Percentiles rank a stretch among this genome's conserved stretches.
These are phyloP conservation scores for Argynnis bischoffii DNA, from an alignment of 2,888 invertebrate species.

Conservation along the genomic window DNA sequence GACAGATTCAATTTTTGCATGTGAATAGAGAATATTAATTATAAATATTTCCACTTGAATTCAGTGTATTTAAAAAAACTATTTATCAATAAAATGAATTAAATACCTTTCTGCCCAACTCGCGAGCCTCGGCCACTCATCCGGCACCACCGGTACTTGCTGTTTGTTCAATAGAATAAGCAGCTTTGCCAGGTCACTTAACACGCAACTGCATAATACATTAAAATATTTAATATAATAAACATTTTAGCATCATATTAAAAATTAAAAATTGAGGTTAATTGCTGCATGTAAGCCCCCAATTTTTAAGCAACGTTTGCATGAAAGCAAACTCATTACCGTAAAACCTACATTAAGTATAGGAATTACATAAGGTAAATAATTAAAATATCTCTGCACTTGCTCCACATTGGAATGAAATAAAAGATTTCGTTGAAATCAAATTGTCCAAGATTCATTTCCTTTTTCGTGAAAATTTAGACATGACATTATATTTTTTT, in stretches of 20 bases:
- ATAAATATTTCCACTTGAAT: background rate
- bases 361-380: background rate
- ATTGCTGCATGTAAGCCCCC: slow-evolving; percentile 8
- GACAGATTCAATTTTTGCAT: background rate
- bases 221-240: slow-evolving; percentile 18
- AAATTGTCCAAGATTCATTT: no score
- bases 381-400: no score
- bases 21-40: background rate
- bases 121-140: slow-evolving; percentile 91
- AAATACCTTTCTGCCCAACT: slow-evolving; percentile 89
- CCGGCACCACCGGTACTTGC: slow-evolving; percentile 87
- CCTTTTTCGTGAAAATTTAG: no score
- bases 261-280: slow-evolving; percentile 20
- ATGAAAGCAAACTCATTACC: background rate
- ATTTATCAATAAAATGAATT: slow-evolving; percentile 37
- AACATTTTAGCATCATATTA: slow-evolving; percentile 6
- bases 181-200: slow-evolving; percentile 90
- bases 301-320: slow-evolving; percentile 5
- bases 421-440: background rate
- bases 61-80: background rate
- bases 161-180: slow-evolving; percentile 90
- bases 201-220: slow-evolving; percentile 69
- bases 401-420: background rate
- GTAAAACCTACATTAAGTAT: slow-evolving; percentile 9
- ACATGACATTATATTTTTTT: no score